These are phyloP conservation scores for Metalampra italica DNA, from an alignment of 2,888 invertebrate species.

Conservation along the genomic window DNA sequence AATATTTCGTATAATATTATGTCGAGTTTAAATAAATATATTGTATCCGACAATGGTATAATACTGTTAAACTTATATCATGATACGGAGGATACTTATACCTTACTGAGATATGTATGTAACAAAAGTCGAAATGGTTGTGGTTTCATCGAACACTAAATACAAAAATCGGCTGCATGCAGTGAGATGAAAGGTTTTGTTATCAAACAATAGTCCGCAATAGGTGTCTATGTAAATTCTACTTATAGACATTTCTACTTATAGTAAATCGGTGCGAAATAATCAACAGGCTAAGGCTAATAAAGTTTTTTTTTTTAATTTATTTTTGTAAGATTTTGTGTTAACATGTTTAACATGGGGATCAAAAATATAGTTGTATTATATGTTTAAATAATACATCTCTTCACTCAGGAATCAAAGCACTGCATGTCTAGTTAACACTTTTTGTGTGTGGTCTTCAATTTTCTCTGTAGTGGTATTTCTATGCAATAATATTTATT, in stretches of 20 bases:
- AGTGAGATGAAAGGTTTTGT: conserved; percentile 18
- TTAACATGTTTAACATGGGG: conserved; percentile 8
- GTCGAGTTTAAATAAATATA: background rate
- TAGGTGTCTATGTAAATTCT: conserved; percentile 20
- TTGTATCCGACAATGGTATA: background rate
- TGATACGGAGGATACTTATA: background rate
- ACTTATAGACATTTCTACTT: conserved; percentile 13
- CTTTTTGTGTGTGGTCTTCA: conserved; percentile 58
- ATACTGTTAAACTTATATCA: background rate
- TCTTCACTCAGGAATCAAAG: conserved; percentile 13
- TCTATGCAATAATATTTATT: too few species aligned
- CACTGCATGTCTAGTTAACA: conserved; percentile 37
- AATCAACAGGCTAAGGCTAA: conserved; percentile 9
- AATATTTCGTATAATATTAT: background rate
- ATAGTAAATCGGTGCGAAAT: conserved; percentile 11
- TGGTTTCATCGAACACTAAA: conserved; percentile 40
- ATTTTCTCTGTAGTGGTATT: background rate
- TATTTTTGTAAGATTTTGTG: conserved; percentile 4
- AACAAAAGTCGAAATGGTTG: conserved; percentile 27
- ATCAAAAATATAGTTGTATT: conserved; percentile 7
- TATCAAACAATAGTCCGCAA: conserved; percentile 16
- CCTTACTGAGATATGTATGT: background rate
- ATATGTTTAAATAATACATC: conserved; percentile 6
- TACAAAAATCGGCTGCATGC: conserved; percentile 29
- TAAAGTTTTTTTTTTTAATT: background rate